Evolutionary conservation across 2,113 vertebrate genomes (phyloP), one percentile per base, ranked within the genome.

Genomic region (Rhizomys pruinosus): DNA sequence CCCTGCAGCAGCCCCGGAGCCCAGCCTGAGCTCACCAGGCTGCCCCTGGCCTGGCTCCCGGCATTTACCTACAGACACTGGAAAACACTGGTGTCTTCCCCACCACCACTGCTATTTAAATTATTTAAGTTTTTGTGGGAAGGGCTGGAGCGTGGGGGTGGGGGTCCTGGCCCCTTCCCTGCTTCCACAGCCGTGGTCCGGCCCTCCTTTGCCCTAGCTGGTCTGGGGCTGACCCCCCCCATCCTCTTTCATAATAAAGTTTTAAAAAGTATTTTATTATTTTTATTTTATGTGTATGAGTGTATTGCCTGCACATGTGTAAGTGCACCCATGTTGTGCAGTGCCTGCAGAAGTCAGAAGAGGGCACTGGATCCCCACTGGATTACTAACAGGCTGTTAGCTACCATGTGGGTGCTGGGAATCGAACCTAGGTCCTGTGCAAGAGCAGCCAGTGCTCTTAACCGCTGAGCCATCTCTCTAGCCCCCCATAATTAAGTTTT

Each of bases 1-100:
- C 99, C 0, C 98, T 99, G 98, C 98, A 98, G 97, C 99, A 97
- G 97, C 98, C 98, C 84, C 98, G 2, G 10, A 61, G 76, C 44
- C 55, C 25, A 0, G 8, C 92, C 77, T 90, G 87, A 97, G 47
- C 47, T 13, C 9, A 15, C n/a, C 0, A 2, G 11, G 68, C 6
- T 17, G 4, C 42, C 44, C 73, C 39, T 77, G 22, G 37, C 32
- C 66, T 0, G 0, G 73, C 64, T 32, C 69, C 16, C 57, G 23
- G 3, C 27, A 10, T 29, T 32, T 52, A n/a, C 47, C 37, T 29
- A 52, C 22, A 29, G 47, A 77, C 68, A 4, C 37, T 77, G 81
- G 52, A 72, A 1, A 88, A 27, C 72, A 91, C 95, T 94, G 79
- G 91, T 72, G 27, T 0, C 10, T 39, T 6, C 9, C 25, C 74